Percentiles rank a stretch among this genome's conserved stretches.
Conservation (phyloP, 2,888 invertebrate genomes). For the Cryptophagus acutangulus region DNA sequence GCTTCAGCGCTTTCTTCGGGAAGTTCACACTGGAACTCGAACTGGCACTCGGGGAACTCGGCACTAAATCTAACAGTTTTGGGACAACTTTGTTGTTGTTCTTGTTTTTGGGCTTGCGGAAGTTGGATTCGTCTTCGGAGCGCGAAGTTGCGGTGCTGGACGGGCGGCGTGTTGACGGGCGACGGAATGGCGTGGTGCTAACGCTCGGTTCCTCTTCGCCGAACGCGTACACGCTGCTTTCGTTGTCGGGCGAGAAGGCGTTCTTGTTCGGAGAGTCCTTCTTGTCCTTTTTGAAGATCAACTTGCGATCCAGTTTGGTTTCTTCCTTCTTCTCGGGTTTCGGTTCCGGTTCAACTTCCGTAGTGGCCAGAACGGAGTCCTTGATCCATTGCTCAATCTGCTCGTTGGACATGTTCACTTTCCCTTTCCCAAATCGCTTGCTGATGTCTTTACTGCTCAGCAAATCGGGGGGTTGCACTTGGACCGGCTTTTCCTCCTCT, state of each 20-base stretch:
- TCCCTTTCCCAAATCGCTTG: slow-evolving; percentile 52
- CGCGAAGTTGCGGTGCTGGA: slow-evolving; percentile 48
- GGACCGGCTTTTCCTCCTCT: slow-evolving; percentile 48
- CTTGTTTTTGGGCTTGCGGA: slow-evolving; percentile 6
- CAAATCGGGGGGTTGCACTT: neutral
- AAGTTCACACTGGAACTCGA: slow-evolving; percentile 46
- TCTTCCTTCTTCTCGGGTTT: slow-evolving; percentile 12
- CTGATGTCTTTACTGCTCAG: slow-evolving; percentile 43
- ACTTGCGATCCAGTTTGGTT: slow-evolving; percentile 47
- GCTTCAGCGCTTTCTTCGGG: slow-evolving; percentile 34
- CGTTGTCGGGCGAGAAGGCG: slow-evolving; percentile 65
- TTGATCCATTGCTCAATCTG: slow-evolving; percentile 64
- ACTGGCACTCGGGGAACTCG: slow-evolving; percentile 47
- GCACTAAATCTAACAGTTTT: too few species aligned
- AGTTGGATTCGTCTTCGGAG: slow-evolving; percentile 46
- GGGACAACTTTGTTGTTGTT: too few species aligned
- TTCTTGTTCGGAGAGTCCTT: slow-evolving; percentile 49
- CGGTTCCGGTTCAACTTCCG: slow-evolving; percentile 37
- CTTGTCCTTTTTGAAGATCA: slow-evolving; percentile 56
- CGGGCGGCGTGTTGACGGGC: slow-evolving; percentile 49
- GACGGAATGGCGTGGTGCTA: slow-evolving; percentile 55
- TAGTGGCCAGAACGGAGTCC: slow-evolving; percentile 45
- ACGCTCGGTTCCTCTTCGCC: slow-evolving; percentile 60
- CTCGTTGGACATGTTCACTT: slow-evolving; percentile 65
- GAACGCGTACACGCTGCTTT: slow-evolving; percentile 68